These are phyloP conservation scores for Aleiodes testaceus DNA, from an alignment of 2,888 invertebrate genomes.

Conservation along the genomic window DNA sequence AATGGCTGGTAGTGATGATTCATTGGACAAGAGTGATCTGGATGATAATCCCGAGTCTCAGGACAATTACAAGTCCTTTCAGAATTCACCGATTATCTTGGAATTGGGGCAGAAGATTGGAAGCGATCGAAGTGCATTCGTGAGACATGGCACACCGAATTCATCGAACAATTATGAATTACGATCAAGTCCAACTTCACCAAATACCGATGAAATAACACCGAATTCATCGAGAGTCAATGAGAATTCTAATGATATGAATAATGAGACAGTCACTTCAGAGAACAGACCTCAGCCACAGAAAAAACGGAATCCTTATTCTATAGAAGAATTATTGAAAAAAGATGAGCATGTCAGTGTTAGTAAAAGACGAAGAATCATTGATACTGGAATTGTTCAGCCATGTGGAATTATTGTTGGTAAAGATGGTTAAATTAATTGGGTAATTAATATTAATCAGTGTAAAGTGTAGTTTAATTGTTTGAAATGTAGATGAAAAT, in stretches of 20 bases:
- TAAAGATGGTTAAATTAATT: constrained; percentile 66
- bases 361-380: constrained; percentile 69
- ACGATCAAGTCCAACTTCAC: constrained; percentile 55
- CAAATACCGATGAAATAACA: constrained; percentile 44
- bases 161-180: constrained; percentile 50
- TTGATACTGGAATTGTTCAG: constrained; percentile 75
- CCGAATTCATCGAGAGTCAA: constrained; percentile 42
- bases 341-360: constrained; percentile 81
- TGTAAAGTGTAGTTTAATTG: constrained; percentile 25
- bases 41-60: constrained; percentile 68
- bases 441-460: background rate
- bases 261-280: constrained; percentile 41
- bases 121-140: constrained; percentile 67
- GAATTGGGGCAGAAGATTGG: constrained; percentile 66
- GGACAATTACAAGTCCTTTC: constrained; percentile 66
- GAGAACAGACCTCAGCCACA: constrained; percentile 55
- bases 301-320: constrained; percentile 87
- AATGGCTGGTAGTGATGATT: constrained; percentile 76
- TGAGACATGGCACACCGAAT: constrained; percentile 62
- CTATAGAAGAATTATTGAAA: constrained; percentile 89
- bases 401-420: constrained; percentile 78
- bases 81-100: constrained; percentile 63
- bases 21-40: constrained; percentile 75
- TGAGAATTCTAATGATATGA: constrained; percentile 25
- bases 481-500: constrained; percentile 4